Base-by-base conservation (phyloP, 1,140 invertebrate species). In the Diabrotica virgifera region DNA sequence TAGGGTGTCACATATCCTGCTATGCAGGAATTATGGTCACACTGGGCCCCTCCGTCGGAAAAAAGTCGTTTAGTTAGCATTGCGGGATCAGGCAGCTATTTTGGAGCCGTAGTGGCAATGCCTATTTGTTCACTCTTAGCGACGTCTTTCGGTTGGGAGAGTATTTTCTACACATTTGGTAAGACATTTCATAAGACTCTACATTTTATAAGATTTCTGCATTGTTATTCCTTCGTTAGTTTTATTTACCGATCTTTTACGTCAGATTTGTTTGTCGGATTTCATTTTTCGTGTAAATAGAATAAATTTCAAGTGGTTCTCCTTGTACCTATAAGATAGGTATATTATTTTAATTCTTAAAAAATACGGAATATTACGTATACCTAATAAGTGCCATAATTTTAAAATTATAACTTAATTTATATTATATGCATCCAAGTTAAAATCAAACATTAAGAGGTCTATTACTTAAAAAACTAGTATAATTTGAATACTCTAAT, bases 151-250 rank as follows among this genome's bases (percentile, higher is more conserved):
- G 93, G 93, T 6, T 97, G 94, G 94, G 84, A 88, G 0, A 90
- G 88, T 24, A 89, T 95, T n/a, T 97, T 96, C 78, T 97, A 96
- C 75, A 85, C 94, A 0, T 94, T 93, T 77, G 93, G 93, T 85
- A 77, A 82, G 64, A n/a, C 35, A n/a, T 11, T 58, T 35, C 10
- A 54, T n/a, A 8, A 10, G 10, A n/a, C 7, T n/a, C n/a, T n/a
- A n/a, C n/a, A n/a, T n/a, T n/a, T n/a, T n/a, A n/a, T n/a, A n/a
- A n/a, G n/a, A n/a, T n/a, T n/a, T n/a, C n/a, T n/a, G n/a, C n/a
- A n/a, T n/a, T n/a, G n/a, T n/a, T n/a, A n/a, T n/a, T n/a, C n/a
- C n/a, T n/a, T n/a, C n/a, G n/a, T n/a, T n/a, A 54, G 52, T 54
- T 6, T 6, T 50, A 50, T 6, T 11, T 7, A 50, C 40, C 11